These are phyloP conservation scores for Hemitrygon akajei DNA, from an alignment of 2,797 vertebrate genomes.

Conservation along the genomic window DNA sequence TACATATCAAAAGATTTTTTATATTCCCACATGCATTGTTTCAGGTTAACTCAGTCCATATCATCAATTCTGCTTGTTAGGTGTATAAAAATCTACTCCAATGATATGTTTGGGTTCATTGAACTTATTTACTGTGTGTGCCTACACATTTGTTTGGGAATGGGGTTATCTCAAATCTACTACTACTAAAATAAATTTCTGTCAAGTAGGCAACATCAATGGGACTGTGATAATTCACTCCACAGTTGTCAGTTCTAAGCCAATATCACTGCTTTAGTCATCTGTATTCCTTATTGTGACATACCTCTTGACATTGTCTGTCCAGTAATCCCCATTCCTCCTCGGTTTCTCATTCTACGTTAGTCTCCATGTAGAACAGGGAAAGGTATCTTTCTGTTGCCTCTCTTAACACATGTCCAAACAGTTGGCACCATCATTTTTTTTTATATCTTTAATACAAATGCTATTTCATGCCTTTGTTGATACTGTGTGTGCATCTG, in stretches of 20 bases:
- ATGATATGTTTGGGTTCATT: constrained; percentile 34
- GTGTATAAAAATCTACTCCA: constrained; percentile 29
- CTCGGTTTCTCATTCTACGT: background rate
- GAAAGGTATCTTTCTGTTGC: background rate
- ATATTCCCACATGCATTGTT: constrained; percentile 67
- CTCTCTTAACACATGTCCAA: background rate
- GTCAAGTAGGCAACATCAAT: background rate
- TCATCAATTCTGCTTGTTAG: constrained; percentile 54
- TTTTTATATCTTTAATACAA: background rate
- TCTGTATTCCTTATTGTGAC: background rate
- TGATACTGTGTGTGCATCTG: background rate
- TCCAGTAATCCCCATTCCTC: background rate
- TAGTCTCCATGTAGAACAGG: background rate
- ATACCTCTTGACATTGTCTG: background rate
- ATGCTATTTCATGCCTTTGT: background rate
- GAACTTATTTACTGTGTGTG: constrained; percentile 24
- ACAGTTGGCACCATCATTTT: background rate
- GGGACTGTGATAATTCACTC: background rate
- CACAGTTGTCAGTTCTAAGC: constrained; percentile 6
- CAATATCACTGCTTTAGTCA: background rate
- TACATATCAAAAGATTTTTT: constrained; percentile 67
- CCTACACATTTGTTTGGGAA: constrained; percentile 19
- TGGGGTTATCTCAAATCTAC: background rate
- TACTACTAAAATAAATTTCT: constrained; percentile 13
- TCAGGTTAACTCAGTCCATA: constrained; percentile 69